These are phyloP conservation scores for Drosophila nigrodunni DNA, from an alignment of 1,140 invertebrate species.

Conservation along the genomic window DNA sequence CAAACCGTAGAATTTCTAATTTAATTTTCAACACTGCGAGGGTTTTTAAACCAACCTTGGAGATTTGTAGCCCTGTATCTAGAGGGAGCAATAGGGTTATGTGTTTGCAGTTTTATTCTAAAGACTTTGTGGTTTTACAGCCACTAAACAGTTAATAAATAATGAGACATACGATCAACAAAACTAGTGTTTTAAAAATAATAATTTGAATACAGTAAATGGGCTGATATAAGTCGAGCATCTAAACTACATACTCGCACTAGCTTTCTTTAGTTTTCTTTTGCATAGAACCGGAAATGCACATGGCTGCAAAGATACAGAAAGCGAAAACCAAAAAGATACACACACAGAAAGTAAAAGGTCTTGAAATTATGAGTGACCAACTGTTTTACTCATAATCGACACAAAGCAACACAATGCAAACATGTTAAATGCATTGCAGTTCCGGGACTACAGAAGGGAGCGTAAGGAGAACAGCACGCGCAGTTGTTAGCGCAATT, in stretches of 20 bases:
- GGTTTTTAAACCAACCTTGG: conserved; percentile 48
- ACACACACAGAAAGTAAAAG: not conserved
- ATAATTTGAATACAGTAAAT: too few relatives aligned
- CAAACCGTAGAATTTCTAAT: conserved; percentile 50
- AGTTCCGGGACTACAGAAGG: not conserved
- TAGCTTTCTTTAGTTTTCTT: not conserved
- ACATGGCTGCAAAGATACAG: not conserved
- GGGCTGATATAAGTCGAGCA: too few relatives aligned
- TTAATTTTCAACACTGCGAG: conserved; percentile 55
- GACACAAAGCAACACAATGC: not conserved
- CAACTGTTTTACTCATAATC: conserved; percentile 24
- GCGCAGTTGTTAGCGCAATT: conserved; percentile 69
- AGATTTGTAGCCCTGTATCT: too few relatives aligned
- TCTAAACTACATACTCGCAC: too few relatives aligned
- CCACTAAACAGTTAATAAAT: too few relatives aligned
- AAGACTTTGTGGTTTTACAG: too few relatives aligned
- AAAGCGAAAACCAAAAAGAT: not conserved
- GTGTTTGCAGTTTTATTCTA: too few relatives aligned
- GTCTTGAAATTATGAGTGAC: conserved; percentile 52
- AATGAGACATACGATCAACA: too few relatives aligned
- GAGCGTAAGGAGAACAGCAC: conserved; percentile 30
- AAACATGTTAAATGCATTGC: not conserved
- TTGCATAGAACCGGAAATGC: conserved; percentile 49
- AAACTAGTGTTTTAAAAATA: too few relatives aligned
- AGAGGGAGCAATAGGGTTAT: too few relatives aligned